Percentiles rank a stretch among this genome's conserved stretches.
Conservation (phyloP, 2,113 vertebrate species). For the Puntigrus tetrazona region DNA sequence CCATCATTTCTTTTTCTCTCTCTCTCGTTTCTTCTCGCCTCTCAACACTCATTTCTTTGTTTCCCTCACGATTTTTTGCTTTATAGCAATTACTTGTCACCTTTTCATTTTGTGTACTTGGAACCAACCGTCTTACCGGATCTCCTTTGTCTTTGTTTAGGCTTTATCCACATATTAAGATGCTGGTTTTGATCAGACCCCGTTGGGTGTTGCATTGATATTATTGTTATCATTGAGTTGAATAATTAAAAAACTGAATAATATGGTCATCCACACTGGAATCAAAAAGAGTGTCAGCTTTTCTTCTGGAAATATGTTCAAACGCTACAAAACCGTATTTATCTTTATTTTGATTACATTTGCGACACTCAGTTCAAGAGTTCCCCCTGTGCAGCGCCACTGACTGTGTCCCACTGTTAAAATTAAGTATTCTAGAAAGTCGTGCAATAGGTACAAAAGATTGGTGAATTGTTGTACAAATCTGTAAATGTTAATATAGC, state of each 20-base stretch:
- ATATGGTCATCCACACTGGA: constrained; percentile 54
- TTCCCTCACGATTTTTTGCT: constrained; percentile 55
- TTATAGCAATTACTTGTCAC: constrained; percentile 44
- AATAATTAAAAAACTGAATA: constrained; percentile 67
- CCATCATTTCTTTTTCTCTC: constrained; percentile 55
- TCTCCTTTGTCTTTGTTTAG: constrained; percentile 6
- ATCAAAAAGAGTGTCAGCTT: constrained; percentile 66
- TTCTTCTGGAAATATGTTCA: constrained; percentile 64
- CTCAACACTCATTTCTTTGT: constrained; percentile 45
- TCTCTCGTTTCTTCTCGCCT: constrained; percentile 42
- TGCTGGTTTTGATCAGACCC: constrained; percentile 59
- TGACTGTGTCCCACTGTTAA: neutral
- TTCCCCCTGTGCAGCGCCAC: neutral
- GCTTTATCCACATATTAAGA: constrained; percentile 54
- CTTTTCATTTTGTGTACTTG: constrained; percentile 36
- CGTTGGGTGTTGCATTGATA: constrained; percentile 66
- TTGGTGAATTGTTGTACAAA: neutral
- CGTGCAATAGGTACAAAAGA: neutral
- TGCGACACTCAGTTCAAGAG: neutral
- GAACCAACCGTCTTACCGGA: neutral
- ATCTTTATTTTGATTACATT: constrained; percentile 13
- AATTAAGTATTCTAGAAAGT: neutral
- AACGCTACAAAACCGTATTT: constrained; percentile 36
- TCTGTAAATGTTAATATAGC: neutral
- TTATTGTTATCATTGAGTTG: constrained; percentile 73